phyloP scores from a whole-genome alignment of 2,113 vertebrate genomes.

The Amblyopsis rosae region DNA sequence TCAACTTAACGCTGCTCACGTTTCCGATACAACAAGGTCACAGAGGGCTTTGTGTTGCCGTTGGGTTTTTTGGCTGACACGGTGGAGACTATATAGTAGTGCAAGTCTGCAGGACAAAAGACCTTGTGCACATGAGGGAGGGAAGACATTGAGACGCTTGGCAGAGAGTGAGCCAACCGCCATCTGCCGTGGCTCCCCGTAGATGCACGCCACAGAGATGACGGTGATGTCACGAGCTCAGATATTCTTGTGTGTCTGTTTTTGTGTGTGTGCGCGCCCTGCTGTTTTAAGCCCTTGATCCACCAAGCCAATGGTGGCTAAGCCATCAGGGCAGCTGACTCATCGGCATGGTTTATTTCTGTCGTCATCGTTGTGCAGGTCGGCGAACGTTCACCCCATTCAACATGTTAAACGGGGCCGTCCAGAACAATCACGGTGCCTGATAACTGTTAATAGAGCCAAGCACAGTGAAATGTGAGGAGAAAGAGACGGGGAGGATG shows the following conservation, averaged over 20 bases:
- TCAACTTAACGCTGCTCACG: constrained; percentile 3
- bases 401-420: no score
- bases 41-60: neutral
- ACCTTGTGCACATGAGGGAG: neutral
- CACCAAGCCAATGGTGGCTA: no score
- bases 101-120: neutral
- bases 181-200: constrained; percentile 22
- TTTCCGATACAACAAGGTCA: constrained; percentile 28
- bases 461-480: no score
- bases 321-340: no score
- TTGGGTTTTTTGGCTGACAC: neutral
- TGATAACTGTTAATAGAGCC: no score
- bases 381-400: no score
- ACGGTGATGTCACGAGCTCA: constrained; percentile 13
- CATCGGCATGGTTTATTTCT: no score
- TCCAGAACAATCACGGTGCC: no score
- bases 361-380: no score
- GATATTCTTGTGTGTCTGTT: constrained; percentile 8
- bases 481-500: no score
- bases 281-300: no score
- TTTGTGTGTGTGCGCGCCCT: constrained; percentile 1
- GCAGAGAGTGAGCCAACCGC: constrained; percentile 17
- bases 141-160: constrained; percentile 12
- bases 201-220: constrained; percentile 20
- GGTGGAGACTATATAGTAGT: neutral